Evolutionary conservation across 2,113 vertebrate genomes (phyloP), one percentile per base, ranked within the genome.

Genomic region (Gadus chalcogrammus): DNA sequence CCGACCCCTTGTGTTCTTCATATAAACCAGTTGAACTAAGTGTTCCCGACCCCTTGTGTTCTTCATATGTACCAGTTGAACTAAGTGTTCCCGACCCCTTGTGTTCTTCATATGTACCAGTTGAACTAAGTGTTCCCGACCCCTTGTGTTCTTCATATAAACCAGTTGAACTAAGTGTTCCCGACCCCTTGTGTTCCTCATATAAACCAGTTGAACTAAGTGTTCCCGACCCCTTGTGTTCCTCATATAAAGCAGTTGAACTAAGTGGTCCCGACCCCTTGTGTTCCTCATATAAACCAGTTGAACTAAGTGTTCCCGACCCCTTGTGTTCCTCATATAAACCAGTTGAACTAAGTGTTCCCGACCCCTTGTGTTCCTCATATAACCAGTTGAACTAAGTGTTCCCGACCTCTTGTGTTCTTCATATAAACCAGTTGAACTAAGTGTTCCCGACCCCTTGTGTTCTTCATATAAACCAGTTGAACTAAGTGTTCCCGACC

Each of bases 1-100:
- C 31, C 5, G 3, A 31, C 31, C 31, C 31, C 31, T 31, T 31
- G 31, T 31, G 64, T 75, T 9, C 77, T 69, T 31, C 31, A 31
- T 31, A 31, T 31, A 31, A 31, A 31, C 31, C 31, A 31, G 31
- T 31, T 31, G 2, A 3, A 31, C 31, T 31, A 3, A 31, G 31
- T 3, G 0, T 31, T 3, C 2, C 31, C 31, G 3, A 31, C 31
- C 64, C 31, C 58, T 27, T 24, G 60, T 15, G 9, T 62, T 13
- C 6, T 12, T 22, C 60, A 31, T 31, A 31, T 5, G 4, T 3
- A 31, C 31, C 31, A 31, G 31, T n/a, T n/a, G n/a, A n/a, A n/a
- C n/a, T n/a, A n/a, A n/a, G n/a, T n/a, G n/a, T n/a, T n/a, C n/a
- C n/a, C n/a, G n/a, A n/a, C n/a, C n/a, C 22, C 22, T 31, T 31